A percentile compares a stretch with the other conserved stretches of the same genome.
Conservation (phyloP, 53 echinoderm and acorn worm species). For the Henricia sp. region DNA sequence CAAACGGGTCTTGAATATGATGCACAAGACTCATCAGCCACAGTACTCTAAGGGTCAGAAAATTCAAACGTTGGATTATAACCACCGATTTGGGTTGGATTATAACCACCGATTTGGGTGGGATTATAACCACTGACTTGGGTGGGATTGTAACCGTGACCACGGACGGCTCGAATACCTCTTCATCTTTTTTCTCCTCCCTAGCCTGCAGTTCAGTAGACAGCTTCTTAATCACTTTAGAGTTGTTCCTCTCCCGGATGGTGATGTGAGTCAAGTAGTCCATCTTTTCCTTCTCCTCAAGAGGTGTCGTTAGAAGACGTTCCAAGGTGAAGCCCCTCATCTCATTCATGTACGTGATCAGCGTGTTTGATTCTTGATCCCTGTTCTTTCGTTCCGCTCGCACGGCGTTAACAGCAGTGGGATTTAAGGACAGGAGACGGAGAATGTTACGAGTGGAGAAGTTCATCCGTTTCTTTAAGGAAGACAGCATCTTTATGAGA, state of each 20-base stretch:
- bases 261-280: constrained; percentile 91
- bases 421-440: constrained; percentile 80
- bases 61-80: too few species aligned
- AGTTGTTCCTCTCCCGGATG: constrained; percentile 92
- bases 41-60: too few species aligned
- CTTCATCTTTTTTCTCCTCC: constrained; percentile 89
- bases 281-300: constrained; percentile 95
- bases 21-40: too few species aligned
- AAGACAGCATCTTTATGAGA: constrained; percentile 61
- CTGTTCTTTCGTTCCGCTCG: constrained; percentile 69
- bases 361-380: constrained; percentile 72
- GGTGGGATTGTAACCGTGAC: too few species aligned
- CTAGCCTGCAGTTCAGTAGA: constrained; percentile 81
- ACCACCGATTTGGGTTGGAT: too few species aligned
- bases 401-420: constrained; percentile 83
- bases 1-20: too few species aligned
- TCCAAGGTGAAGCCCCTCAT: constrained; percentile 89
- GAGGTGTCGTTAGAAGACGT: constrained; percentile 88
- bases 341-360: constrained; percentile 83
- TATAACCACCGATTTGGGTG: too few species aligned
- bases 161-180: too few species aligned
- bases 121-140: too few species aligned
- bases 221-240: constrained; percentile 92
- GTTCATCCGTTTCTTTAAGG: constrained; percentile 71
- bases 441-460: constrained; percentile 87